These are phyloP conservation scores for silkworm (Bombyx mori) DNA, from an alignment of 1,140 invertebrate species.

Conservation along the genomic window ASM3026992v2 NC_085116.1:6928001-6928500, in stretches of 20 bases:
- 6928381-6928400: no score
- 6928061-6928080: no score
- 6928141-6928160: slow-evolving; percentile 63
- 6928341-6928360: neutral
- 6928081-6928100: no score
- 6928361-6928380: no score
- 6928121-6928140: slow-evolving; percentile 59
- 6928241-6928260: slow-evolving; percentile 28
- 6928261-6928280: slow-evolving; percentile 38
- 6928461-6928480: no score
- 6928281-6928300: slow-evolving; percentile 46
- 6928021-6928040: no score
- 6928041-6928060: no score
- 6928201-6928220: slow-evolving; percentile 17
- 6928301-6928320: slow-evolving; percentile 42
- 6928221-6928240: slow-evolving; percentile 28
- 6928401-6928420: no score
- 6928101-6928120: slow-evolving; percentile 31
- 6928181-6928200: slow-evolving; percentile 33
- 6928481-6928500: no score
- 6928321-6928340: slow-evolving; percentile 7
- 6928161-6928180: slow-evolving; percentile 56
- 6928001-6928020: no score
- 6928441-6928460: no score
- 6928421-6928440: no score